Percentiles rank a stretch among this genome's conserved stretches.
Evolutionary conservation across 2,888 invertebrate species (phyloP).

Genomic region (Andrena haemorrhoa): DNA sequence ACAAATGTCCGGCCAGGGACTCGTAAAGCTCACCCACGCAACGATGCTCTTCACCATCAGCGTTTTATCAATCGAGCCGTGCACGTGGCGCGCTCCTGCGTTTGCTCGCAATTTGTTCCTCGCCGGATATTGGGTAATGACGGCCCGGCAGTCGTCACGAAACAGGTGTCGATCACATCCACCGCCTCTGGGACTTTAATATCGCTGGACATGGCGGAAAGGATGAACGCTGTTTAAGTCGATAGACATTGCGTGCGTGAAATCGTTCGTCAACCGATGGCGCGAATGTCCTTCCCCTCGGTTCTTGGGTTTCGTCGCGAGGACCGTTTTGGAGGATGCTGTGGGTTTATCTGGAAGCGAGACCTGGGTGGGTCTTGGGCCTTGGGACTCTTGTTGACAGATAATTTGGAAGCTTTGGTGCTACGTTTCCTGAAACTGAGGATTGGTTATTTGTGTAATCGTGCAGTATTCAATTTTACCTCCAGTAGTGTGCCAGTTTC

Average conservation of each 20-base stretch:
- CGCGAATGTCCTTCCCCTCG: background rate
- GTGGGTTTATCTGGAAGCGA: background rate
- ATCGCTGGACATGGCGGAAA: conserved; percentile 2
- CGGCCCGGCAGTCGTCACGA: conserved; percentile 6
- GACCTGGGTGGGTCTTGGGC: background rate
- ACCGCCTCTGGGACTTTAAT: conserved; percentile 20
- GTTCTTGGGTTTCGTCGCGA: background rate
- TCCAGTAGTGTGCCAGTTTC: too few species aligned
- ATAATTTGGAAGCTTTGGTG: background rate
- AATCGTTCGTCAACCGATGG: conserved; percentile 1
- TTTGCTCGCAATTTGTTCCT: conserved; percentile 56
- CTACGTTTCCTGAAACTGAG: background rate
- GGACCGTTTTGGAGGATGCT: background rate
- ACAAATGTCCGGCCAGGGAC: conserved; percentile 51
- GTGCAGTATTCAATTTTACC: background rate
- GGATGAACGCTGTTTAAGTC: background rate
- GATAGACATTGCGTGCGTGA: conserved; percentile 32
- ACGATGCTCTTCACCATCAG: conserved; percentile 16
- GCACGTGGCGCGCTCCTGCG: conserved; percentile 1
- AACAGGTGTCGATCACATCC: conserved; percentile 41
- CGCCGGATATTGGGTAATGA: conserved; percentile 43
- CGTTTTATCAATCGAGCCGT: conserved; percentile 52
- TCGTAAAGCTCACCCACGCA: conserved; percentile 65
- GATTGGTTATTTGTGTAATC: background rate
- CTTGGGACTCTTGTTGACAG: background rate